Evolutionary conservation across 1,140 invertebrate species (phyloP), one percentile per base, ranked within the genome.

Genomic region (Macrobrachium nipponense): DNA sequence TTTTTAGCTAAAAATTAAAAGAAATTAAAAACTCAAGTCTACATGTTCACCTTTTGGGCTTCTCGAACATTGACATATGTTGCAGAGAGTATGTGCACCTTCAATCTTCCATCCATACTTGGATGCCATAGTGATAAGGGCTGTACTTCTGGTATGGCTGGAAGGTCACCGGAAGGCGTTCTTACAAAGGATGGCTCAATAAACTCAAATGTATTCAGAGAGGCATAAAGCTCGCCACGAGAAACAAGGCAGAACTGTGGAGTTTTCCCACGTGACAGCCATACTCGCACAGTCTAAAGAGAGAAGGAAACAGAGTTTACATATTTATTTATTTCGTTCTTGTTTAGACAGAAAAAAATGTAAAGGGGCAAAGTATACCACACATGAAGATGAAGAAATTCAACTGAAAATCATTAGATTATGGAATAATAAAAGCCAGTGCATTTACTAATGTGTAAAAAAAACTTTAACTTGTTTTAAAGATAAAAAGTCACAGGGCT

Each of bases 21-120:
- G 5, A 51, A 51, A 51, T 51, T 10, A 8, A 51, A 51, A 51
- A 51, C 8, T 6, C 44, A 51, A 17, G 23, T 11, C 8, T n/a
- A 36, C 44, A 36, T 12, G 64, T 77, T 82, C 87, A 92, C 92
- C 90, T 92, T 92, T 58, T 93, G 92, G 66, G 91, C 90, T 89
- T 93, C 93, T 87, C 91, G 92, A 15, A 93, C 93, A 89, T 93
- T 93, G 51, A 94, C 92, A 88, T 93, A 93, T 11, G 92, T 92
- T 0, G 93, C 93, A 90, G 90, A 92, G 58, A 93, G 89, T n/a
- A 94, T 91, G 86, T 91, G 91, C 17, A 94, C 91, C 73, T 91
- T 90, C 8, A 94, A 90, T 62, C 89, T 87, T 15, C 80, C 90
- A 73, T 92, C 90, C 8, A 87, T 73, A 61, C 80, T 82, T 0